Percentiles rank a stretch among this genome's conserved stretches.
phyloP scores from a whole-genome alignment of 2,113 vertebrate species.

The Sprattus sprattus region DNA sequence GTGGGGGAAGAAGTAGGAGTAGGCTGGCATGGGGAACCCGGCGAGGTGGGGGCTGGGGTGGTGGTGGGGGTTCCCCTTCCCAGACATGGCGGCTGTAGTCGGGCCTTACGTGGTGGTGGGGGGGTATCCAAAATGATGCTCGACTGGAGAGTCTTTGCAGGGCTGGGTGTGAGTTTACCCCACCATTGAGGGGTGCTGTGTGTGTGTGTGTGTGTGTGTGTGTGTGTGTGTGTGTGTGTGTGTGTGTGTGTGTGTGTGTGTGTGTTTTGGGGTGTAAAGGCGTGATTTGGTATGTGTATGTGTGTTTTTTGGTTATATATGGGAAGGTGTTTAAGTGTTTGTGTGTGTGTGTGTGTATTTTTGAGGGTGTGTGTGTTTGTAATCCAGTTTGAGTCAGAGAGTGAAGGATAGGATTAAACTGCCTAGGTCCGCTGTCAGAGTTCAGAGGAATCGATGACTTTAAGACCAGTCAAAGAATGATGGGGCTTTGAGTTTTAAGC shows the following conservation, averaged over 20 bases:
- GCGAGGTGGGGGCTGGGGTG: constrained; percentile 76
- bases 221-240: constrained; percentile 7
- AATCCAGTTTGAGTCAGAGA: not conserved
- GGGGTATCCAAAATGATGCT: too few species aligned
- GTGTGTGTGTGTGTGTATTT: not conserved
- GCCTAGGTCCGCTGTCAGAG: not conserved
- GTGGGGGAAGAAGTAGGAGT: constrained; percentile 95
- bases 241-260: constrained; percentile 19
- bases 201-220: constrained; percentile 34
- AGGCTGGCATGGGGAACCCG: constrained; percentile 89
- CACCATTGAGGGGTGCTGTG: constrained; percentile 51
- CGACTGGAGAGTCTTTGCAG: too few species aligned
- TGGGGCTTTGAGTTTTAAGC: not conserved
- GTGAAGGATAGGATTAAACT: not conserved
- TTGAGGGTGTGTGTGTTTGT: not conserved
- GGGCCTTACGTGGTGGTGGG: not conserved
- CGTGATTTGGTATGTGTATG: not conserved
- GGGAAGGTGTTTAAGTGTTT: not conserved
- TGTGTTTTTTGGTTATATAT: not conserved
- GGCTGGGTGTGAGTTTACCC: constrained; percentile 46
- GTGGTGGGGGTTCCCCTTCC: constrained; percentile 82
- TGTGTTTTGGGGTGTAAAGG: constrained; percentile 6
- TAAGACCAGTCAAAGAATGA: not conserved
- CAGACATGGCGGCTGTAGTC: constrained; percentile 78
- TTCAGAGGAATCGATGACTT: not conserved